Evolutionary conservation across 2,113 vertebrate species (phyloP), one percentile per base, ranked within the genome.

Genomic region (Oryzias curvinotus): DNA sequence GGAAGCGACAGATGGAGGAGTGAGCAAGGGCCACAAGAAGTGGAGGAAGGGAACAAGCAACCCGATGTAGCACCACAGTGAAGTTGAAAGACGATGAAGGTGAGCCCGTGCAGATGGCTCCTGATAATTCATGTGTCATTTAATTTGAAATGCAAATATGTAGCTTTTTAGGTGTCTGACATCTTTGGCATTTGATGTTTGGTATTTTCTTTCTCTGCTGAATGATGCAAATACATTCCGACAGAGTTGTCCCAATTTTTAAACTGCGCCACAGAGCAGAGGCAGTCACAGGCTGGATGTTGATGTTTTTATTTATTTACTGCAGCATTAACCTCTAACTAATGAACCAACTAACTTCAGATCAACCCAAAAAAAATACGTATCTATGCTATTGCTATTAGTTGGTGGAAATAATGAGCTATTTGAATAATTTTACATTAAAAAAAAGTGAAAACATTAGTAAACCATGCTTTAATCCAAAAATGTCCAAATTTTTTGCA

Each of bases 1-100:
- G 53, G 41, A 57, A 54, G 41, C 62, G 70, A 65, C 68, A 78
- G 82, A 75, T 85, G 73, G 81, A 71, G 47, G 26, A 50, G 52
- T 5, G 62, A 60, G 41, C 48, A 17, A 23, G 21, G 21, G 21
- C 21, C 21, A 23, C 21, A 23, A 44, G 57, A 69, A 64, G 51
- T 47, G 62, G 16, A 65, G 58, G 71, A 58, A 52, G 64, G 55
- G 36, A 48, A 17, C 17, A 42, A 59, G 54, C 5, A 47, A 47
- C n/a, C 41, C 8, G 60, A 62, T 59, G 70, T 44, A n/a, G 49
- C 48, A 43, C 23, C 54, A 28, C 50, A 50, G 60, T 16, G 28
- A 77, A 16, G 58, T 61, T 52, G 54, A 41, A 51, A 52, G 65
- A 61, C 46, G 65, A 50, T 61, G 54, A 73, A 82, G 83, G 79